Percentiles rank a stretch among this genome's conserved stretches.
phyloP scores from a whole-genome alignment of 2,888 invertebrate species.

The Epinotia ramella region DNA sequence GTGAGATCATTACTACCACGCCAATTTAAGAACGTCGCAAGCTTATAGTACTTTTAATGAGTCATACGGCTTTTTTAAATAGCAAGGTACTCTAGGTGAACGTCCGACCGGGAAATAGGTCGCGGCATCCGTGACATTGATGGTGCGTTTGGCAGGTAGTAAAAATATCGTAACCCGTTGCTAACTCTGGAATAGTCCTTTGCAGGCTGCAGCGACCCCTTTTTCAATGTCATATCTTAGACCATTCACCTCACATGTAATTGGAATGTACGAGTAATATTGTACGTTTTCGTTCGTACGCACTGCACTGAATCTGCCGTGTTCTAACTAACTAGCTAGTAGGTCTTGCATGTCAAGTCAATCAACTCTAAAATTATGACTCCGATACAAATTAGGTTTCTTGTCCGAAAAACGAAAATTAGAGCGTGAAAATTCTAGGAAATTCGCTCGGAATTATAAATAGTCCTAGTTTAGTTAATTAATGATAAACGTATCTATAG shows the following conservation, averaged over 20 bases:
- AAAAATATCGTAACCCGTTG: constrained; percentile 38
- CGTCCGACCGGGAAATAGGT: constrained; percentile 74
- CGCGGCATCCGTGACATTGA: constrained; percentile 77
- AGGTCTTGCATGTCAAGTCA: constrained; percentile 5
- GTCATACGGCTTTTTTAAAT: constrained; percentile 6
- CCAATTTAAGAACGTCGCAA: background rate
- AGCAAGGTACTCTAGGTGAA: constrained; percentile 68
- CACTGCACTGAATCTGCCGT: background rate
- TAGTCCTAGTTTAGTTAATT: constrained; percentile 7
- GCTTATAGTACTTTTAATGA: background rate
- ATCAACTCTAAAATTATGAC: constrained; percentile 30
- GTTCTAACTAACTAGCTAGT: background rate
- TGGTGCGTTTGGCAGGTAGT: constrained; percentile 52
- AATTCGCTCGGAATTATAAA: constrained; percentile 6
- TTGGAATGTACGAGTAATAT: too few species aligned
- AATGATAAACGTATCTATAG: background rate
- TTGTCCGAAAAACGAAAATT: constrained; percentile 9
- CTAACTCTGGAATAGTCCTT: constrained; percentile 2
- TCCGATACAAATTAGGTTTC: constrained; percentile 18
- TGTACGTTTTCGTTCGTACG: too few species aligned
- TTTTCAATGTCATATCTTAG: too few species aligned
- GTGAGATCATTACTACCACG: constrained; percentile 71
- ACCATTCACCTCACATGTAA: too few species aligned
- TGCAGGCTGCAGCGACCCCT: too few species aligned
- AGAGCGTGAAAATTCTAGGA: constrained; percentile 5